Conservation (phyloP, 2,113 vertebrate genomes). For the Parotia lawesii region DNA sequence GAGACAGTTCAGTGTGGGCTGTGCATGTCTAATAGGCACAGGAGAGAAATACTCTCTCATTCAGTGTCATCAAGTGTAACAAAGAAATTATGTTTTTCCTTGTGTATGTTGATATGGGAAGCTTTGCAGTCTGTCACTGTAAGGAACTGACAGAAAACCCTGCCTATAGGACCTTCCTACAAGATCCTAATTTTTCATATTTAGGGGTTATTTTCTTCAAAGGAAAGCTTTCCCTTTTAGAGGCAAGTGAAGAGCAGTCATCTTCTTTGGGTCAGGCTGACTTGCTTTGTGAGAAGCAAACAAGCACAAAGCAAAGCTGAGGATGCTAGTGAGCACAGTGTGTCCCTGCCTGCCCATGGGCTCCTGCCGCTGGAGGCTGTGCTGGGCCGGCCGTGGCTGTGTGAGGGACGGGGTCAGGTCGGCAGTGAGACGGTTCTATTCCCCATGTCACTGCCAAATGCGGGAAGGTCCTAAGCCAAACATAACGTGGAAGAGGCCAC, state of each 20-base stretch:
- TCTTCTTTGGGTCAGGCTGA: not conserved
- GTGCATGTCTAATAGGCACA: not conserved
- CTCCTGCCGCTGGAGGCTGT: not conserved
- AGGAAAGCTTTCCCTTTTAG: not conserved
- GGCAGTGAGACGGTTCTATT: not conserved
- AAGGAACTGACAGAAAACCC: not conserved
- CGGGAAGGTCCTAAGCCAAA: not conserved
- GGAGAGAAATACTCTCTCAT: not conserved
- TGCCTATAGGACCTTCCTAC: not conserved
- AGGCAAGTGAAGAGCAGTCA: not conserved
- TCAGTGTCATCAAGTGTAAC: not conserved
- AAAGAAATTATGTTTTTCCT: not conserved
- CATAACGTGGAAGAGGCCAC: not conserved
- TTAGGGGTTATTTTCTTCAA: not conserved
- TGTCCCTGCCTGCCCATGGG: fast-evolving
- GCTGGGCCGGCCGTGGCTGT: not conserved
- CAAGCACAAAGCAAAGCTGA: not conserved
- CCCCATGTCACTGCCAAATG: not conserved
- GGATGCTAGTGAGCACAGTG: not conserved
- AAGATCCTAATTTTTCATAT: not conserved
- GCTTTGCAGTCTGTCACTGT: not conserved
- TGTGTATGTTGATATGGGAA: too few relatives aligned
- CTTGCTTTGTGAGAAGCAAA: not conserved
- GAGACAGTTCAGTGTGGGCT: not conserved
- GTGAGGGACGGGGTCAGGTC: not conserved